Evolutionary conservation across 2,113 vertebrate species (phyloP), one percentile per base, ranked within the genome.

Genomic region (Micromys minutus): DNA sequence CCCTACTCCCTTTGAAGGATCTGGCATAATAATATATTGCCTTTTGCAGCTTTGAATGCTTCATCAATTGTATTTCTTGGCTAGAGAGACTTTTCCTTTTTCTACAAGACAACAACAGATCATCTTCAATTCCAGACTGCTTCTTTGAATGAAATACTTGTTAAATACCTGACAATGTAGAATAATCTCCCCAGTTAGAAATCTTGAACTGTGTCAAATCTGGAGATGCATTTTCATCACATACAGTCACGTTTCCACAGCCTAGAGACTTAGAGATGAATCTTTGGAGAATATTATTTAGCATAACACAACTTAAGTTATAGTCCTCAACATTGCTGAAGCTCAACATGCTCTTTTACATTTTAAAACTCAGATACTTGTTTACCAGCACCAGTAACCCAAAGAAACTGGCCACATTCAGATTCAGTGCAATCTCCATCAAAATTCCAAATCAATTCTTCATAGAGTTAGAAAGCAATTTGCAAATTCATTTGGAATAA

Each of bases 341-440:
- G 57, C n/a, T 89, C 45, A 76, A 45, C 45, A 65, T 19, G 12
- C 91, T 80, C 61, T 45, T 19, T 80, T 36, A 69, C 77, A 91
- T 3, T 42, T 89, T 90, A 86, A 94, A 96, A 86, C 13, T 71
- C 19, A 87, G 7, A 69, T 9, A 75, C n/a, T 92, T 90, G 11
- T 36, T 92, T 87, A 74, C 9, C 31, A 69, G 90, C 29, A 87
- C 47, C 34, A 88, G 15, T 75, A 90, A 71, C 65, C 22, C 50
- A 50, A 1, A 13, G 81, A 93, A 19, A 47, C 39, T 86, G 88
- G 63, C 22, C 52, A 90, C 55, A 42, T 90, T 52, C n/a, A n/a
- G n/a, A n/a, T n/a, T n/a, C n/a, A n/a, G n/a, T n/a, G n/a, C n/a
- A n/a, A n/a, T n/a, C n/a, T n/a, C n/a, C n/a, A n/a, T n/a, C n/a